Conservation (phyloP, 2,113 vertebrate species). For the Numida meleagris region DNA sequence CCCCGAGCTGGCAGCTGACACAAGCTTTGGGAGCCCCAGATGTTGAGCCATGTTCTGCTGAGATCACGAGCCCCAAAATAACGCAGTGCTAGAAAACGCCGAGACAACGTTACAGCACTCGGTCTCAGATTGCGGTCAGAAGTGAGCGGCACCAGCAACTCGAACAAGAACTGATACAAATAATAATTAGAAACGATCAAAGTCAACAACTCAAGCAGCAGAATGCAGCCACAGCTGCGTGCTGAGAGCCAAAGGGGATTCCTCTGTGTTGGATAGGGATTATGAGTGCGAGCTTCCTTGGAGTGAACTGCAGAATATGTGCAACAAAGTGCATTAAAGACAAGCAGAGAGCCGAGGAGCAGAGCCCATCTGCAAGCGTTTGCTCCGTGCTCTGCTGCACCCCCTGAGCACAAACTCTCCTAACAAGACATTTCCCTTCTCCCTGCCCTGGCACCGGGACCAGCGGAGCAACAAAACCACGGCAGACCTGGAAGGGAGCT, state of each 20-base stretch:
- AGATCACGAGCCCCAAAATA: slow-evolving; percentile 13
- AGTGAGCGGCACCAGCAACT: neutral
- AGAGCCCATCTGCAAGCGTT: neutral
- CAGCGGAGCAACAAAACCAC: rapidly evolving
- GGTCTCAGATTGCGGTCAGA: neutral
- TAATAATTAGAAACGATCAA: slow-evolving; percentile 9
- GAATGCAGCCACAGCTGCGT: neutral
- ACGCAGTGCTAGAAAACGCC: rapidly evolving
- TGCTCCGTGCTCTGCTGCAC: neutral
- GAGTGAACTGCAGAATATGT: neutral
- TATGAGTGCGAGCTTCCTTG: neutral
- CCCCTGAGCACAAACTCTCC: rapidly evolving
- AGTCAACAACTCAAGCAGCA: slow-evolving; percentile 28
- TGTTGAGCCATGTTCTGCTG: neutral
- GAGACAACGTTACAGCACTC: neutral
- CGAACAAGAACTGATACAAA: neutral
- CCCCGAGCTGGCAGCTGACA: neutral
- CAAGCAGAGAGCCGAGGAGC: neutral
- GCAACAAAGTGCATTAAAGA: slow-evolving; percentile 6
- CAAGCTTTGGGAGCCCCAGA: too few relatives aligned
- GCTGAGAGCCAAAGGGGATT: slow-evolving; percentile 2
- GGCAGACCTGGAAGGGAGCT: neutral
- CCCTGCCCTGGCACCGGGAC: neutral
- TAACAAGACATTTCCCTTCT: neutral
- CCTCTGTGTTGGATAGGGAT: neutral